phyloP scores from a whole-genome alignment of 2,888 invertebrate species.

The Drosophila tanythrix region DNA sequence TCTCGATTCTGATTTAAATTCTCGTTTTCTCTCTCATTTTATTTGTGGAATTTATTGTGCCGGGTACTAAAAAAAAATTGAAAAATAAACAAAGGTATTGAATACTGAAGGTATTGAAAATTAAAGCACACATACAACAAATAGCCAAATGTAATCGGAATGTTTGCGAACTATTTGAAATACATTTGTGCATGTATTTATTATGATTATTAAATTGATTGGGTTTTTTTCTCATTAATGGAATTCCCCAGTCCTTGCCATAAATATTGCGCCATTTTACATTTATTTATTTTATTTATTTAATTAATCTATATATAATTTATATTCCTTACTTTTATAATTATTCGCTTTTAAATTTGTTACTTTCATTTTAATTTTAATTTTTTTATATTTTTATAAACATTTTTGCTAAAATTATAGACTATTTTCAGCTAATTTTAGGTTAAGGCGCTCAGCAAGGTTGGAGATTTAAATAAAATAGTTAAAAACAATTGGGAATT shows the following conservation, averaged over 20 bases:
- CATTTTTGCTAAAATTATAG: not conserved
- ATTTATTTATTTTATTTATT: not conserved
- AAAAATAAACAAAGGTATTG: not conserved
- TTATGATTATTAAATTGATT: not conserved
- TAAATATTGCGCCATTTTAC: not conserved
- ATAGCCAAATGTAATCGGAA: not conserved
- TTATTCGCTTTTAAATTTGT: not conserved
- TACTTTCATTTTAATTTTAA: not conserved
- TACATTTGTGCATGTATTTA: not conserved
- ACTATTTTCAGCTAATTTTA: not conserved
- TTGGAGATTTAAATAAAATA: not conserved
- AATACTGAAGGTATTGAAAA: not conserved
- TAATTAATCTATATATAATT: not conserved
- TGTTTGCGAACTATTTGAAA: not conserved
- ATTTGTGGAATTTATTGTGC: conserved; percentile 5
- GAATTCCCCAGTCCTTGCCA: not conserved
- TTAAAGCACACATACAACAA: not conserved
- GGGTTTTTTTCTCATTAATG: not conserved
- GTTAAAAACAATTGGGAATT: not conserved
- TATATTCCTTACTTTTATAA: not conserved
- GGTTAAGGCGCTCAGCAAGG: not conserved
- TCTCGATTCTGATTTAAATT: not conserved
- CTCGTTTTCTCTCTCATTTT: not conserved
- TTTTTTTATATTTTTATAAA: not conserved
- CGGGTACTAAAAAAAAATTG: not conserved